Evolutionary conservation across 2,113 vertebrate genomes (phyloP), one percentile per base, ranked within the genome.

Genomic region (Cranoglanis bouderius): DNA sequence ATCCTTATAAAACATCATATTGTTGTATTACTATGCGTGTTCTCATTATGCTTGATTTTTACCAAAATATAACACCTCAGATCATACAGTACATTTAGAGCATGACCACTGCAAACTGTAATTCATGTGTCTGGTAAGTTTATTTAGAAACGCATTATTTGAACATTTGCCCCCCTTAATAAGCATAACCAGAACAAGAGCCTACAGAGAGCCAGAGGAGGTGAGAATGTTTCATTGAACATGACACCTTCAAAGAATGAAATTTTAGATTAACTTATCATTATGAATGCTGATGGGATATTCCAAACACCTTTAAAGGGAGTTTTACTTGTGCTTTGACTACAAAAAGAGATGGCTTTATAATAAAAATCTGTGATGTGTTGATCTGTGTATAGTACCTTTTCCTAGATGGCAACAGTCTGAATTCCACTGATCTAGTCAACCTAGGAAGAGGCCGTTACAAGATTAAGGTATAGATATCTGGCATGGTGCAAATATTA

Each of bases 381-480:
- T 92, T 78, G 90, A 16, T 92, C 2, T 72, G 6, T 91, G 49
- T 92, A 61, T 85, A 99, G 98, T 97, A 95, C 90, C 95, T 99
- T 87, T 93, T 72, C 90, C 93, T 99, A 92, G 98, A 99, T 90
- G 98, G 98, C 78, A 96, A 97, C 93, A 97, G 95, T 91, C 94
- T 99, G 92, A 97, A 95, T 82, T 97, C 97, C 0, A 96, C 96
- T 80, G 97, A 98, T 90, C 96, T 99, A 93, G 96, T 99, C 87
- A 95, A 94, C 91, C 94, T 99, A 92, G 98, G 98, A 92, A 96
- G 95, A 91, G 97, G 98, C 40, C 94, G 90, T 87, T 99, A 96
- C 95, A 99, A 98, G 94, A 99, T 99, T 94, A 99, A 98, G 97
- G 98, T 99, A 95, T 93, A 88, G 80, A 91, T 38, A 46, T 32